These are phyloP conservation scores for Chaenocephalus aceratus DNA, from an alignment of 2,113 vertebrate genomes.

Conservation along the genomic window DNA sequence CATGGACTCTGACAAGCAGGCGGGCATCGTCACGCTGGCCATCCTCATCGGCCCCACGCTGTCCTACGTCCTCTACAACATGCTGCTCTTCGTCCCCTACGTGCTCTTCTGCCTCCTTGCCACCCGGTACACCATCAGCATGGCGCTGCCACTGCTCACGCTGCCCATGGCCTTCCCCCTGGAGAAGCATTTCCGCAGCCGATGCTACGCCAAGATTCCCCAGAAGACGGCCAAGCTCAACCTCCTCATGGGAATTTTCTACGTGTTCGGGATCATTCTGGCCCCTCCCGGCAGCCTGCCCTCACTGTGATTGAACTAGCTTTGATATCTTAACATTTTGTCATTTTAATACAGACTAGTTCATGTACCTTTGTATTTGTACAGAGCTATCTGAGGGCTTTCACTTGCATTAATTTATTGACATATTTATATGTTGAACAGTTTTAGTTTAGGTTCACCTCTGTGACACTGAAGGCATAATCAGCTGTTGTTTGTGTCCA, in stretches of 20 bases:
- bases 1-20: slow-evolving; percentile 95
- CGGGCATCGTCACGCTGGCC: slow-evolving; percentile 96
- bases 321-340: slow-evolving; percentile 38
- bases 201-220: slow-evolving; percentile 91
- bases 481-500: slow-evolving; percentile 34
- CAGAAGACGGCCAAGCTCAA: slow-evolving; percentile 97
- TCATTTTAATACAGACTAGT: slow-evolving; percentile 68
- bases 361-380: slow-evolving; percentile 64
- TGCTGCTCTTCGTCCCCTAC: slow-evolving; percentile 94
- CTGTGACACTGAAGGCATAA: slow-evolving; percentile 39
- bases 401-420: slow-evolving; percentile 77
- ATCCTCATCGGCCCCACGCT: slow-evolving; percentile 94
- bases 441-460: slow-evolving; percentile 50
- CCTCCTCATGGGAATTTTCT: slow-evolving; percentile 95
- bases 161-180: slow-evolving; percentile 95
- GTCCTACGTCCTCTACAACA: slow-evolving; percentile 93
- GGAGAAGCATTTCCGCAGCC: slow-evolving; percentile 94
- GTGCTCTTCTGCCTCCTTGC: slow-evolving; percentile 94
- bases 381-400: slow-evolving; percentile 38
- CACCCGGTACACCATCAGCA: slow-evolving; percentile 94
- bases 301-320: slow-evolving; percentile 79
- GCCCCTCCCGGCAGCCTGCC: slow-evolving; percentile 91
- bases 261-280: slow-evolving; percentile 93
- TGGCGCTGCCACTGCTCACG: slow-evolving; percentile 94
- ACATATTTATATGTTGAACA: slow-evolving; percentile 70